phyloP scores from a whole-genome alignment of 92 coral and sea anemone species.

The Siderastrea siderea region DNA sequence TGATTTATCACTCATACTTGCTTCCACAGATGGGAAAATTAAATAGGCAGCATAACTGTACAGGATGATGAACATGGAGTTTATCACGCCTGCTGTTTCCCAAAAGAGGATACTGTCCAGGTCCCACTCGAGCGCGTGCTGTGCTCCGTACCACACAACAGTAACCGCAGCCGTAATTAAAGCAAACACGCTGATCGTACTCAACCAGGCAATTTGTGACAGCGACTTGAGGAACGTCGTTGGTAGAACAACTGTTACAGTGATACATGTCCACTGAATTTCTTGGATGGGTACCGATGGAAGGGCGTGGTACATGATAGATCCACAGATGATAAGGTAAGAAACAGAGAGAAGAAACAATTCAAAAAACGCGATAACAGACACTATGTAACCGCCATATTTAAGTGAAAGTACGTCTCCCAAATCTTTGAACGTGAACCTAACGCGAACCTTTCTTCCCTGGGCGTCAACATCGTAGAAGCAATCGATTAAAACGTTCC shows the following conservation, averaged over 20 bases:
- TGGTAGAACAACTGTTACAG: conserved; percentile 49
- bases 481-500: conserved; percentile 43
- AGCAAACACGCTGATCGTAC: background rate
- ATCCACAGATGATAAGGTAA: conserved; percentile 60
- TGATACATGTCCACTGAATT: conserved; percentile 31
- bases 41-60: background rate
- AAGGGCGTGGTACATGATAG: conserved; percentile 19
- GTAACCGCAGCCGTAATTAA: background rate
- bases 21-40: background rate
- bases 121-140: background rate
- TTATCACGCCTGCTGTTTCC: background rate
- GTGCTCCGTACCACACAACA: background rate
- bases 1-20: background rate
- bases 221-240: conserved; percentile 22
- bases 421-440: conserved; percentile 54
- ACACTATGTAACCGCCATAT: conserved; percentile 44
- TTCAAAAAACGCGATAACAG: background rate
- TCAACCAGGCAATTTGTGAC: conserved; percentile 24
- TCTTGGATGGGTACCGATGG: conserved; percentile 41
- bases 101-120: background rate
- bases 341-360: conserved; percentile 18
- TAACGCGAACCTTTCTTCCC: conserved; percentile 25
- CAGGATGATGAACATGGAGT: background rate
- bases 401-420: conserved; percentile 47
- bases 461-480: conserved; percentile 42